Conservation (phyloP, 2,113 vertebrate genomes). For the Odontesthes bonariensis region DNA sequence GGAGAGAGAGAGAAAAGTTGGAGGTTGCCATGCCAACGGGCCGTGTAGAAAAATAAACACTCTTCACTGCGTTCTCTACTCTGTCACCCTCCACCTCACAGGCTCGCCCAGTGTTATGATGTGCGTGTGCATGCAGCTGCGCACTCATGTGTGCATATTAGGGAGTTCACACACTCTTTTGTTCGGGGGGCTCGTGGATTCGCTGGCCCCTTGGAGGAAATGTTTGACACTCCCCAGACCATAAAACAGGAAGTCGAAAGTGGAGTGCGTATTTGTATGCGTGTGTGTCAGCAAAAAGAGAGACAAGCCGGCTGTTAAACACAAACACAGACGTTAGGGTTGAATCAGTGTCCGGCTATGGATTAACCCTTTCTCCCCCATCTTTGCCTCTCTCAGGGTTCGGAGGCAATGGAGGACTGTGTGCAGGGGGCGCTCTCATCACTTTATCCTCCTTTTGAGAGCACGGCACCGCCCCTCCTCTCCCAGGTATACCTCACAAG, state of each 20-base stretch:
- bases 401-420: conserved; percentile 93
- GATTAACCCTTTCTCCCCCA: conserved; percentile 53
- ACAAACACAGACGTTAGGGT: conserved; percentile 59
- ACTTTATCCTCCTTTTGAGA: conserved; percentile 93
- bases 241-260: conserved; percentile 76
- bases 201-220: conserved; percentile 59
- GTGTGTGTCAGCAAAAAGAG: conserved; percentile 49
- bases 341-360: conserved; percentile 39
- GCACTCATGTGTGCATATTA: conserved; percentile 13
- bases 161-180: conserved; percentile 52
- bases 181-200: conserved; percentile 36
- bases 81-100: conserved; percentile 56
- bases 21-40: conserved; percentile 68
- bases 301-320: conserved; percentile 59
- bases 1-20: conserved; percentile 43
- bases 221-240: conserved; percentile 74
- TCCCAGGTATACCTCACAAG: conserved; percentile 81
- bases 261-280: conserved; percentile 36
- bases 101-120: conserved; percentile 19
- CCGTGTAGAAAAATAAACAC: conserved; percentile 76
- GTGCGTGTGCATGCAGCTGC: conserved; percentile 14
- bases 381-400: conserved; percentile 80
- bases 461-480: conserved; percentile 90
- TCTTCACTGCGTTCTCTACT: conserved; percentile 40
- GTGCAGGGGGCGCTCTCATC: conserved; percentile 93